These are phyloP conservation scores for Sporophila hypoxantha DNA, from an alignment of 2,113 vertebrate genomes.

Conservation along the genomic window DNA sequence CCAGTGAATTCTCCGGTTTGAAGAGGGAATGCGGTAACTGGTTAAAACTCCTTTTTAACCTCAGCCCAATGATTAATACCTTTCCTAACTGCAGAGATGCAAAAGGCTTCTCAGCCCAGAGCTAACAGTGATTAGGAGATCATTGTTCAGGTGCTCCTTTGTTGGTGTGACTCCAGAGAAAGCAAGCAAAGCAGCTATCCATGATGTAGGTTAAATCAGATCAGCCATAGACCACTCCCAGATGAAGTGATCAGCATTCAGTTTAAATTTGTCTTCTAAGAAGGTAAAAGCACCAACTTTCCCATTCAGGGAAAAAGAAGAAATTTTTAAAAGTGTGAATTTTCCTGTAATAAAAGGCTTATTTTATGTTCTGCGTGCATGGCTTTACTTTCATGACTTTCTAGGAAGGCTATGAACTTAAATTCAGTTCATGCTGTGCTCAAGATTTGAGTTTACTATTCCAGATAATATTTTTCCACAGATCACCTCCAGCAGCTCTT, in stretches of 20 bases:
- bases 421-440: neutral
- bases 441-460: neutral
- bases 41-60: neutral
- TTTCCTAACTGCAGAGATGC: neutral
- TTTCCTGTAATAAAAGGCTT: neutral
- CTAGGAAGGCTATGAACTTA: neutral
- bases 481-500: constrained; percentile 87
- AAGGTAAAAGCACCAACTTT: neutral
- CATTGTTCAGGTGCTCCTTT: neutral
- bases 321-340: neutral
- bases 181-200: neutral
- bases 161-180: neutral
- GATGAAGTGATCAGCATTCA: neutral
- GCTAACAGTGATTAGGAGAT: neutral
- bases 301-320: neutral
- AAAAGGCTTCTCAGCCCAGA: neutral
- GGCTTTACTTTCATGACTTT: neutral
- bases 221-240: neutral
- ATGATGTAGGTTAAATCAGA: neutral
- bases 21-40: neutral
- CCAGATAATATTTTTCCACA: constrained; percentile 39
- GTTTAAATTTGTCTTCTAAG: neutral
- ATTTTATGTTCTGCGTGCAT: neutral
- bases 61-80: neutral
- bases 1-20: neutral